These are phyloP conservation scores for Lepus oiostolus DNA, from an alignment of 2,797 vertebrate genomes.

Conservation along the genomic window DNA sequence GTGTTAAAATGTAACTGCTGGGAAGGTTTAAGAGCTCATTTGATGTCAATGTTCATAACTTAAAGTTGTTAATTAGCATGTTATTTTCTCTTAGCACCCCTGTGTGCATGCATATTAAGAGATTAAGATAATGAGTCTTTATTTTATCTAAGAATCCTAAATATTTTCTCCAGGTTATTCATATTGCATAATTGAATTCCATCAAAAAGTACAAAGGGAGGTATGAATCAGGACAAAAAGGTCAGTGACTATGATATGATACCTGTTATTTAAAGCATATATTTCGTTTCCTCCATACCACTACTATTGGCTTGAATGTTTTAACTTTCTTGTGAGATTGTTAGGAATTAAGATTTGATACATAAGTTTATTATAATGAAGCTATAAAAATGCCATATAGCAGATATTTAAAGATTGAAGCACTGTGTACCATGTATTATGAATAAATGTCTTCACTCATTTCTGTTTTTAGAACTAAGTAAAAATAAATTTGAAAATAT, in stretches of 20 bases:
- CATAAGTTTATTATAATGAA: background rate
- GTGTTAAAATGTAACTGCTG: background rate
- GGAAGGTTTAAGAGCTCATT: background rate
- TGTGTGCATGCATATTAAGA: background rate
- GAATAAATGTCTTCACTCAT: background rate
- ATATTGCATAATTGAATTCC: background rate
- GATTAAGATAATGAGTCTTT: background rate
- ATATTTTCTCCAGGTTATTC: background rate
- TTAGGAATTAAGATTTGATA: conserved; percentile 9
- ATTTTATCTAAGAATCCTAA: background rate
- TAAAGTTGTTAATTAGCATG: background rate
- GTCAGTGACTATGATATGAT: background rate
- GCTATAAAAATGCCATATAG: background rate
- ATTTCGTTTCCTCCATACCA: background rate
- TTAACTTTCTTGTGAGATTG: background rate
- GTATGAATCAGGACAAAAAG: background rate
- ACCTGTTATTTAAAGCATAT: background rate
- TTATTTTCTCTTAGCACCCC: background rate
- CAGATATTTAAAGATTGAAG: background rate
- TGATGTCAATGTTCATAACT: background rate
- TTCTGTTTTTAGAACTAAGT: background rate
- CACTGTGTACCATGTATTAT: background rate
- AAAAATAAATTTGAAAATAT: background rate
- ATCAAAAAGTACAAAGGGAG: background rate
- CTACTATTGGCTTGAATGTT: background rate